Evolutionary conservation across 1,140 invertebrate species (phyloP).

Genomic region (Zeugodacus cucurbitae): DNA sequence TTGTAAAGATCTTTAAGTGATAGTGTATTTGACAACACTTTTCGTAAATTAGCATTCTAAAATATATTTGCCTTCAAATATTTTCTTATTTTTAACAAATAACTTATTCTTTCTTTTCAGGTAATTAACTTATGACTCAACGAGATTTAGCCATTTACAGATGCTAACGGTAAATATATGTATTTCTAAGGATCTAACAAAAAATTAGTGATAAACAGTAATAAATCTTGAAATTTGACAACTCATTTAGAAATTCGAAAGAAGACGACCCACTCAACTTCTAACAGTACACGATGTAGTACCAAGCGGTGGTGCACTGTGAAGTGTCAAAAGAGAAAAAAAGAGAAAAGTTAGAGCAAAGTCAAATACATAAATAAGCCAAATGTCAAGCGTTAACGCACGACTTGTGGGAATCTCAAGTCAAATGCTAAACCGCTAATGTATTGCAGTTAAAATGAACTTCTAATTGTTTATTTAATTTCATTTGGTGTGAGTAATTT

Average conservation of each 20-base stretch:
- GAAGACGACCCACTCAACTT: background rate
- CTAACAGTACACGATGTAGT: background rate
- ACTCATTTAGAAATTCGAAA: background rate
- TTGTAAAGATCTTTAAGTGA: too few species aligned
- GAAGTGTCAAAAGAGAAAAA: background rate
- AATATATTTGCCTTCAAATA: too few species aligned
- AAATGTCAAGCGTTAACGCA: background rate
- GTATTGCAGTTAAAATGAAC: background rate
- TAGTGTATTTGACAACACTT: too few species aligned
- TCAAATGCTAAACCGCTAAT: too few species aligned
- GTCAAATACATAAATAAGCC: background rate
- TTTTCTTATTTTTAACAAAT: too few species aligned
- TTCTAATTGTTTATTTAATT: background rate
- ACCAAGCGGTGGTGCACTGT: background rate
- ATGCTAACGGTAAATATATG: background rate
- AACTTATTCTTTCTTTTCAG: background rate
- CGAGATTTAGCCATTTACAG: background rate
- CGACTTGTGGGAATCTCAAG: background rate
- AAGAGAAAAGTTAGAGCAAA: background rate
- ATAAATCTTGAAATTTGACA: background rate
- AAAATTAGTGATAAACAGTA: background rate
- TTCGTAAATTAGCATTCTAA: too few species aligned
- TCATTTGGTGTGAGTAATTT: background rate
- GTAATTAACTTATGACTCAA: background rate
- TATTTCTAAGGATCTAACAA: background rate